Evolutionary conservation across 2,888 invertebrate species (phyloP).

Genomic region (Horisme vitalbata): DNA sequence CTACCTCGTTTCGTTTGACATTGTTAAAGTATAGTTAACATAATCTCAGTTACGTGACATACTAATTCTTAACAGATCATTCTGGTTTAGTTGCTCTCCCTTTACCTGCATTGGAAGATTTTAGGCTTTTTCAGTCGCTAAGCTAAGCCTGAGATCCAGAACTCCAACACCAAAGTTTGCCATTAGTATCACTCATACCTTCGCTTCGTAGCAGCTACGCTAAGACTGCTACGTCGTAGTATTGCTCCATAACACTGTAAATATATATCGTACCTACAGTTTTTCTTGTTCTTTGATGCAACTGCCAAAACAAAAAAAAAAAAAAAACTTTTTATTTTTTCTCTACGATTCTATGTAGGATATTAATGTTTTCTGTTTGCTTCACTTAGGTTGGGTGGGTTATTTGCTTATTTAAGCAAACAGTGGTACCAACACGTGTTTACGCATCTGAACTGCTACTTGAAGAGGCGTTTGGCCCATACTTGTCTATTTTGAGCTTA

Average conservation of each 20-base stretch:
- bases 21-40: no score
- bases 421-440: constrained; percentile 18
- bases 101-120: no score
- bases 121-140: no score
- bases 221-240: constrained; percentile 7
- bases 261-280: neutral
- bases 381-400: constrained; percentile 22
- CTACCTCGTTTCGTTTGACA: no score
- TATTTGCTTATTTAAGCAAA: constrained; percentile 25
- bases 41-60: no score
- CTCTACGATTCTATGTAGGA: constrained; percentile 12
- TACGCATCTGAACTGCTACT: constrained; percentile 26
- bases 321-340: constrained; percentile 1
- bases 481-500: constrained; percentile 15
- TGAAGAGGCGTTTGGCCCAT: constrained; percentile 18
- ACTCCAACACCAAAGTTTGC: no score
- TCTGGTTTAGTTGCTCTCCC: no score
- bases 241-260: neutral
- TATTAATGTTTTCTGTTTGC: constrained; percentile 22
- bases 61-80: no score
- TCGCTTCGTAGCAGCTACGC: constrained; percentile 14
- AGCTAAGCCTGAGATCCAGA: no score
- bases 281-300: no score
- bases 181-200: neutral
- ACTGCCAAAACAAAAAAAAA: no score